Conservation (phyloP, 1,140 invertebrate genomes). For the Diprion similis region DNA sequence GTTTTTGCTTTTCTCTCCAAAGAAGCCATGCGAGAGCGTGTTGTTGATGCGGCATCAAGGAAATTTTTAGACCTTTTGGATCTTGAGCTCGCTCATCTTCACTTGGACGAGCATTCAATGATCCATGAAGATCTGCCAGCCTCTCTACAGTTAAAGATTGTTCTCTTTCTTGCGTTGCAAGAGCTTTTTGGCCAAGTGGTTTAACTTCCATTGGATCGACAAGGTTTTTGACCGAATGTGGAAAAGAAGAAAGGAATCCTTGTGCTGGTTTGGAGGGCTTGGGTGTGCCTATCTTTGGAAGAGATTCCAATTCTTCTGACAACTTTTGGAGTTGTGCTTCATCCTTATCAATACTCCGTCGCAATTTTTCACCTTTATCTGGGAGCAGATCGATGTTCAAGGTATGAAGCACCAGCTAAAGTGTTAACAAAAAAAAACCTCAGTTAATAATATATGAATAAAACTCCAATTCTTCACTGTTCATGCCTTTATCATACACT, state of each 20-base stretch:
- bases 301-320: not conserved
- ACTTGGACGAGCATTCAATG: conserved; percentile 70
- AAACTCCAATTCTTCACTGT: no score
- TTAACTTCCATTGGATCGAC: conserved; percentile 16
- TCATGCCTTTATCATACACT: not conserved
- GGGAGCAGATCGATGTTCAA: conserved; percentile 62
- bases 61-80: conserved; percentile 70
- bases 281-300: conserved; percentile 7
- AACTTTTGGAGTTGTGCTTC: conserved; percentile 41
- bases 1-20: conserved; percentile 87
- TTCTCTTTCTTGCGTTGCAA: conserved; percentile 67
- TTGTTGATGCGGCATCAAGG: conserved; percentile 86
- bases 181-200: conserved; percentile 57
- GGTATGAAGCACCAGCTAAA: conserved; percentile 56
- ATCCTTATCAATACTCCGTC: conserved; percentile 48
- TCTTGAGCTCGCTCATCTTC: conserved; percentile 66
- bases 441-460: not conserved
- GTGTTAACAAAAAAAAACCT: conserved; percentile 26
- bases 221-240: conserved; percentile 15
- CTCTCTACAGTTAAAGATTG: conserved; percentile 75
- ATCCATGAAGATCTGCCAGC: conserved; percentile 76
- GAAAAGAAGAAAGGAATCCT: not conserved
- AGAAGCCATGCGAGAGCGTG: conserved; percentile 87
- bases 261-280: not conserved
- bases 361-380: conserved; percentile 62